A percentile compares a stretch with the other conserved stretches of the same genome.
These are phyloP conservation scores for Gymnogyps californianus DNA, from an alignment of 2,113 vertebrate genomes.

Conservation along the genomic window DNA sequence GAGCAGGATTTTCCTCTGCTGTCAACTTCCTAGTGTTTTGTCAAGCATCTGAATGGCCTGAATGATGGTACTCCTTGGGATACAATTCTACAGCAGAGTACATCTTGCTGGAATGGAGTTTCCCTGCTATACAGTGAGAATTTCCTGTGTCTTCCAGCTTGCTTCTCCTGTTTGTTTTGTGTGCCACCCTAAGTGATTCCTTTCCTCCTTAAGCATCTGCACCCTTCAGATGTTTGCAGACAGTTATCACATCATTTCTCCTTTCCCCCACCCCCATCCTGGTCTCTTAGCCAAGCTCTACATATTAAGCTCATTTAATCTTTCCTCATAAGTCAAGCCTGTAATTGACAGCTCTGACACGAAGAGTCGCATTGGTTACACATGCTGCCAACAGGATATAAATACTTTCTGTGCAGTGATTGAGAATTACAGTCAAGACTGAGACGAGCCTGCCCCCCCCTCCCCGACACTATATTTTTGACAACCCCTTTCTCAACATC, in stretches of 20 bases:
- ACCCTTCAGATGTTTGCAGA: conserved; percentile 61
- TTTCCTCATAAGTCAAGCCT: conserved; percentile 61
- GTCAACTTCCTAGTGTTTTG: neutral
- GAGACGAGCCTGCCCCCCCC: neutral
- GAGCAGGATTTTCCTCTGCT: neutral
- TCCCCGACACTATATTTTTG: neutral
- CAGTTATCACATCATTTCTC: conserved; percentile 54
- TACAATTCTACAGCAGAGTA: neutral
- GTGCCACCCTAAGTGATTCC: conserved; percentile 42
- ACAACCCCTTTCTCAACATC: neutral
- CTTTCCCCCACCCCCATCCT: conserved; percentile 36
- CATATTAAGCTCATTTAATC: conserved; percentile 72
- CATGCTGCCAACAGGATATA: conserved; percentile 65
- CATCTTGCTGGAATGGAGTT: neutral
- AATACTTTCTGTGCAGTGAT: conserved; percentile 60
- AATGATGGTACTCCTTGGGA: neutral
- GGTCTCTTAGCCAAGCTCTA: conserved; percentile 59
- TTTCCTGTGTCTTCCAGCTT: neutral
- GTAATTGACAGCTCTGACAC: conserved; percentile 69
- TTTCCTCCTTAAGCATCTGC: conserved; percentile 60
- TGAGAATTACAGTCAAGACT: conserved; percentile 42
- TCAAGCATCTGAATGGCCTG: neutral
- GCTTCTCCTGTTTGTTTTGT: conserved; percentile 45
- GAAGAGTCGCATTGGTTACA: conserved; percentile 59
- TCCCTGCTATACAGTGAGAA: neutral